These are phyloP conservation scores for Lethrus apterus DNA, from an alignment of 1,140 invertebrate species.

Conservation along the genomic window DNA sequence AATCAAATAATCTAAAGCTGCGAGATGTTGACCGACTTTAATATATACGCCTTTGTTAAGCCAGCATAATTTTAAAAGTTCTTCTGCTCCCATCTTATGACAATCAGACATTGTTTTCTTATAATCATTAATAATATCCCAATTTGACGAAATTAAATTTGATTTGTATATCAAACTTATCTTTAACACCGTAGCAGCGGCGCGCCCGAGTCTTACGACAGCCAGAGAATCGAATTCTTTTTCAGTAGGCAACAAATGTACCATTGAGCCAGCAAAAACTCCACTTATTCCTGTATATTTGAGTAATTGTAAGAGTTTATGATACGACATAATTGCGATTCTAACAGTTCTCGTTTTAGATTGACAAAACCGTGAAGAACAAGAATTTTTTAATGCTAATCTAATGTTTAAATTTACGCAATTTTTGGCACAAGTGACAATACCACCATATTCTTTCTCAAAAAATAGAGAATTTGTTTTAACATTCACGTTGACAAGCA, in stretches of 20 bases:
- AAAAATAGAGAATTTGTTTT: no score
- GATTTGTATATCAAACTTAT: slow-evolving; percentile 75
- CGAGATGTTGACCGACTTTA: slow-evolving; percentile 94
- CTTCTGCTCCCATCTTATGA: slow-evolving; percentile 80
- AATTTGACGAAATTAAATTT: slow-evolving; percentile 58
- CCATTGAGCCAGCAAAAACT: slow-evolving; percentile 1
- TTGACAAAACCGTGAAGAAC: no score
- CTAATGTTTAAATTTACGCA: no score
- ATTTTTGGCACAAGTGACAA: no score
- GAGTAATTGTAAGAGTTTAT: neutral
- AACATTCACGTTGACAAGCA: no score
- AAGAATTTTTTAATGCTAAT: no score
- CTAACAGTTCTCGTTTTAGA: no score
- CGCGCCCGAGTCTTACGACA: slow-evolving; percentile 72
- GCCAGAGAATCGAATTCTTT: slow-evolving; percentile 59
- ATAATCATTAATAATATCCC: slow-evolving; percentile 66
- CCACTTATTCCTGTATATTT: slow-evolving; percentile 12
- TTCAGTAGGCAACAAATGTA: slow-evolving; percentile 3
- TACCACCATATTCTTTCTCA: no score
- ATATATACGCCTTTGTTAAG: slow-evolving; percentile 95
- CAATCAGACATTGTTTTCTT: slow-evolving; percentile 53
- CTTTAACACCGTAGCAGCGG: slow-evolving; percentile 65
- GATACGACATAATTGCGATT: no score
- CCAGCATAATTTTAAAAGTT: slow-evolving; percentile 80
- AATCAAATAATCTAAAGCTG: slow-evolving; percentile 89